Evolutionary conservation across 2,797 vertebrate species (phyloP), one percentile per base, ranked within the genome.

Genomic region (Zonotrichia albicollis): DNA sequence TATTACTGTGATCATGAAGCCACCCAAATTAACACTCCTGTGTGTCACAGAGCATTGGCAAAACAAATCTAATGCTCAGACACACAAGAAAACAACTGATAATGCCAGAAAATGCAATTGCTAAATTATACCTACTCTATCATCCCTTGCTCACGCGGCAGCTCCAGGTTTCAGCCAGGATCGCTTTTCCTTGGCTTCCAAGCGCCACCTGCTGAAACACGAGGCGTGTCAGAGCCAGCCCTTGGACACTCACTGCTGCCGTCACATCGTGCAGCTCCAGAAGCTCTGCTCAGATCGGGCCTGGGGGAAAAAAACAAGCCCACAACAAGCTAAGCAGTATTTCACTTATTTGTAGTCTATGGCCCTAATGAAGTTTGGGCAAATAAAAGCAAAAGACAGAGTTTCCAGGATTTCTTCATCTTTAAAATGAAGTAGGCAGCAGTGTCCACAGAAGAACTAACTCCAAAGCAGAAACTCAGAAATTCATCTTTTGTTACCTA

Each of bases 401-500:
- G 97, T 93, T 97, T 98, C 98, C 98, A 99, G 77, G 98, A 98
- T 42, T 97, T 98, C 89, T 68, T 98, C 98, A 98, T 99, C 98
- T 98, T 99, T 36, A 99, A 97, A 86, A 99, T 96, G 32, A 99
- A 99, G 96, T 98, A 99, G 32, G 97, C 98, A 66, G 99, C 98
- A 1, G 88, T 98, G 92, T 98, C 98, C 9, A 98, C 97, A 58
- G 98, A 99, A 71, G 98, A 98, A 50, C 98, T 98, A 89, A 99
- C 98, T 51, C 98, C 98, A 42, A 97, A 96, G 80, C 98, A 99
- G 90, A 98, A 99, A 97, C 98, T 98, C 62, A 98, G 23, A 90
- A 99, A 99, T 75, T 98, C 98, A 32, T 98, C 98, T 96, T 98
- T 97, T 54, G 98, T 99, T 91, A 99, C 98, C 98, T 99, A 96